phyloP scores from a whole-genome alignment of 1,140 invertebrate species.

The Ceratoteleas bidentatus region DNA sequence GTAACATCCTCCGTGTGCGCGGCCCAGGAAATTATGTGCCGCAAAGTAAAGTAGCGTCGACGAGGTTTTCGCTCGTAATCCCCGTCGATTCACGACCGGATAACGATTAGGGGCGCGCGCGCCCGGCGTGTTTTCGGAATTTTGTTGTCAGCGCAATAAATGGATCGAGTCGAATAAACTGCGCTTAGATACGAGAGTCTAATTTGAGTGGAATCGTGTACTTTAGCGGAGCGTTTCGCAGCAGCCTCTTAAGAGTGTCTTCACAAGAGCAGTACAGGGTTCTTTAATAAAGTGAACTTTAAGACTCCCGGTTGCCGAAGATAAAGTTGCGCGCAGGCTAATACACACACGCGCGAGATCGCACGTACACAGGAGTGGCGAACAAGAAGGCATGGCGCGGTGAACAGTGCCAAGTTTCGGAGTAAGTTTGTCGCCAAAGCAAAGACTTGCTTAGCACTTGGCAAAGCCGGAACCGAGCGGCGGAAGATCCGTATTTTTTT shows the following conservation, averaged over 20 bases:
- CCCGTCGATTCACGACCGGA: not conserved
- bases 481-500: slow-evolving; percentile 26
- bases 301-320: slow-evolving; percentile 72
- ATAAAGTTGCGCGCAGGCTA: slow-evolving; percentile 74
- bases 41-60: slow-evolving; percentile 3
- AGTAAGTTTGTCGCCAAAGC: slow-evolving; percentile 68
- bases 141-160: slow-evolving; percentile 49
- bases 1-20: not conserved
- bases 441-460: slow-evolving; percentile 65
- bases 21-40: slow-evolving; percentile 20
- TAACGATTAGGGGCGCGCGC: slow-evolving; percentile 1
- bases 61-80: slow-evolving; percentile 21
- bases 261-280: slow-evolving; percentile 65
- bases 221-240: slow-evolving; percentile 40
- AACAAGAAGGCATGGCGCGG: slow-evolving; percentile 44
- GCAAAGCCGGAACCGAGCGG: slow-evolving; percentile 33
- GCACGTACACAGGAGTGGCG: slow-evolving; percentile 8
- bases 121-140: slow-evolving; percentile 9
- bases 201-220: slow-evolving; percentile 71
- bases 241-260: slow-evolving; percentile 50
- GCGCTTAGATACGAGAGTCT: slow-evolving; percentile 68
- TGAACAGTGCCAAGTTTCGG: slow-evolving; percentile 72
- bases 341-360: slow-evolving; percentile 16
- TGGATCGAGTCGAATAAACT: slow-evolving; percentile 61
- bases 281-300: slow-evolving; percentile 79